These are phyloP conservation scores for Gavia stellata DNA, from an alignment of 2,113 vertebrate genomes.

Conservation along the genomic window DNA sequence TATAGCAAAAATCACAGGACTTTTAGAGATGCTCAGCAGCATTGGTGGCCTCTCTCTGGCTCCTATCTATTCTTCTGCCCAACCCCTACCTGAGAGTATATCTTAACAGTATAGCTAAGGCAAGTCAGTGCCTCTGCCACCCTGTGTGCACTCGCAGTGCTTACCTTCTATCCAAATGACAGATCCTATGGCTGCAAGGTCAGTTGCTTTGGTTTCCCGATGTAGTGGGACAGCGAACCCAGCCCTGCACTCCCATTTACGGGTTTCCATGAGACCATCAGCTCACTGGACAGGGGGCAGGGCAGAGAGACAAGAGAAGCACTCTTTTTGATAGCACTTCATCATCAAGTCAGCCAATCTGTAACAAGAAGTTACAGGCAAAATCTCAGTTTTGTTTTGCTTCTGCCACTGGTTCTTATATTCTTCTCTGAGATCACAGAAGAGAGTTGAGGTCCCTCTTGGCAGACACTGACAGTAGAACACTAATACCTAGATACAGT, in stretches of 20 bases:
- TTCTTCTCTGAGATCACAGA: background rate
- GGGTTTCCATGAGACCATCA: background rate
- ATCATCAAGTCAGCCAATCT: background rate
- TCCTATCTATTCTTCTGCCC: background rate
- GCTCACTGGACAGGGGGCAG: background rate
- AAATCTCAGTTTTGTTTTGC: background rate
- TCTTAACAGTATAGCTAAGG: background rate
- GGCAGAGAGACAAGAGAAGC: background rate
- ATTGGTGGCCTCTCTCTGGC: background rate
- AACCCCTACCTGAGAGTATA: background rate
- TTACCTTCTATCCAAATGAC: background rate
- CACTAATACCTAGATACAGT: background rate
- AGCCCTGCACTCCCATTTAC: background rate
- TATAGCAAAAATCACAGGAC: background rate
- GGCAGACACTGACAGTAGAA: background rate
- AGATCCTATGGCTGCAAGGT: background rate
- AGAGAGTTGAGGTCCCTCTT: background rate
- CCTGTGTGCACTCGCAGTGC: accelerated
- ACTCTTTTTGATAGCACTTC: background rate
- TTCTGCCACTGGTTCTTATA: background rate
- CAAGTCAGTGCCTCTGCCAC: background rate
- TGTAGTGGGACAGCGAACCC: background rate
- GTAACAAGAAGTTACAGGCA: background rate
- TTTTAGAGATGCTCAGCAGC: background rate
- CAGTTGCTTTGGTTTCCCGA: background rate